Conservation (phyloP, 2,797 vertebrate species). For the Loris lydekkerianus region DNA sequence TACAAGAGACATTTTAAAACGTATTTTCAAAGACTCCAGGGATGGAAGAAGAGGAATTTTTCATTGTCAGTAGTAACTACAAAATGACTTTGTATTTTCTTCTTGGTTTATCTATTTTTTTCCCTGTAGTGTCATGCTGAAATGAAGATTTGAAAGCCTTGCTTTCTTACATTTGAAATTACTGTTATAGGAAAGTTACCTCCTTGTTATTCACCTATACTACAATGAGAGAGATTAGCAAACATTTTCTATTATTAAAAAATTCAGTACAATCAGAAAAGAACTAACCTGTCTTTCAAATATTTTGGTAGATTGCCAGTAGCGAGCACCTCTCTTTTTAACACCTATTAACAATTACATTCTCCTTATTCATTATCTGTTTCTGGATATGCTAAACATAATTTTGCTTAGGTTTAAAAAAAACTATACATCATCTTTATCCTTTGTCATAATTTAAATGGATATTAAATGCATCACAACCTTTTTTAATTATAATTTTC, state of each 20-base stretch:
- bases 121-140: rapidly evolving
- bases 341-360: not conserved
- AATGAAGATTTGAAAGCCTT: not conserved
- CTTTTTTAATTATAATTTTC: constrained; percentile 86
- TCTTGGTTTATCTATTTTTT: not conserved
- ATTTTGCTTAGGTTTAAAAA: constrained; percentile 80
- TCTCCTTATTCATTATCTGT: constrained; percentile 25
- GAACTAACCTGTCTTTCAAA: not conserved
- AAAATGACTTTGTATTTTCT: constrained; percentile 60
- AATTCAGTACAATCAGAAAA: not conserved
- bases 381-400: constrained; percentile 72
- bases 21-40: constrained; percentile 52
- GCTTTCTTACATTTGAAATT: not conserved
- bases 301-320: not conserved
- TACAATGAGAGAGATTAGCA: constrained; percentile 24
- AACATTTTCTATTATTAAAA: constrained; percentile 34
- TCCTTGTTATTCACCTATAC: constrained; percentile 17
- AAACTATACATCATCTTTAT: constrained; percentile 5
- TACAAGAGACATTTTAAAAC: constrained; percentile 60
- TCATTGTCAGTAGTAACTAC: constrained; percentile 29
- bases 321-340: not conserved
- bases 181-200: not conserved
- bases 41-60: not conserved
- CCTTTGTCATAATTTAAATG: constrained; percentile 65
- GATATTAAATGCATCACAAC: constrained; percentile 85